These are phyloP conservation scores for Arremon brunneinucha DNA, from an alignment of 2,797 vertebrate species.

Conservation along the genomic window DNA sequence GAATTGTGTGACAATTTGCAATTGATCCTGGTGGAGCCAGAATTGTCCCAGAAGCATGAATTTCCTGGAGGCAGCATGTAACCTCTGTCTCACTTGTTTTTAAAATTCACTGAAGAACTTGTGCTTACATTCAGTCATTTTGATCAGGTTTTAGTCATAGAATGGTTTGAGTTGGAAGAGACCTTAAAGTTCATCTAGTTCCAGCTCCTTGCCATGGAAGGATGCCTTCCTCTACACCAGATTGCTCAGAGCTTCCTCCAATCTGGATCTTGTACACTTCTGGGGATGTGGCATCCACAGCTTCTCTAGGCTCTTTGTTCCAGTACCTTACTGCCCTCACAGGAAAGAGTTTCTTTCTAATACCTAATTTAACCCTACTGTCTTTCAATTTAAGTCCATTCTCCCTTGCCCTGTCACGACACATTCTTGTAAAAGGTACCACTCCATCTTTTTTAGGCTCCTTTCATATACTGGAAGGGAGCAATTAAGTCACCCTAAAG, in stretches of 20 bases:
- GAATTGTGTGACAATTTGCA: not conserved
- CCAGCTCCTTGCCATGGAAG: not conserved
- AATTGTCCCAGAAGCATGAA: not conserved
- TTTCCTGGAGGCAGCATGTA: not conserved
- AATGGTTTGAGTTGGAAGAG: not conserved
- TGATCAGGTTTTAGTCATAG: not conserved
- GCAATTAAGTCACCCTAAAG: not conserved
- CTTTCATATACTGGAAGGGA: not conserved
- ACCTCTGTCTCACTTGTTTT: not conserved
- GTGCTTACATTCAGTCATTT: not conserved
- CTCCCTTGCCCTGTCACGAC: not conserved
- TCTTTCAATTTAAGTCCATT: not conserved
- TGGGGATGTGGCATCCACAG: not conserved
- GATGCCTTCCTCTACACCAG: fast-evolving
- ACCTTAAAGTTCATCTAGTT: not conserved
- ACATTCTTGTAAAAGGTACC: not conserved
- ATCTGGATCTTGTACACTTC: not conserved
- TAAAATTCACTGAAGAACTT: not conserved
- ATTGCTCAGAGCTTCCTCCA: not conserved
- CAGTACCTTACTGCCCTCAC: not conserved
- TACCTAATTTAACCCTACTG: not conserved
- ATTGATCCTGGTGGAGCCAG: fast-evolving
- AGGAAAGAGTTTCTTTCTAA: not conserved
- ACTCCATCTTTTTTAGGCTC: not conserved
- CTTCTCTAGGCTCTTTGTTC: not conserved